phyloP scores from a whole-genome alignment of 2,797 vertebrate genomes.

The Microchirus variegatus region DNA sequence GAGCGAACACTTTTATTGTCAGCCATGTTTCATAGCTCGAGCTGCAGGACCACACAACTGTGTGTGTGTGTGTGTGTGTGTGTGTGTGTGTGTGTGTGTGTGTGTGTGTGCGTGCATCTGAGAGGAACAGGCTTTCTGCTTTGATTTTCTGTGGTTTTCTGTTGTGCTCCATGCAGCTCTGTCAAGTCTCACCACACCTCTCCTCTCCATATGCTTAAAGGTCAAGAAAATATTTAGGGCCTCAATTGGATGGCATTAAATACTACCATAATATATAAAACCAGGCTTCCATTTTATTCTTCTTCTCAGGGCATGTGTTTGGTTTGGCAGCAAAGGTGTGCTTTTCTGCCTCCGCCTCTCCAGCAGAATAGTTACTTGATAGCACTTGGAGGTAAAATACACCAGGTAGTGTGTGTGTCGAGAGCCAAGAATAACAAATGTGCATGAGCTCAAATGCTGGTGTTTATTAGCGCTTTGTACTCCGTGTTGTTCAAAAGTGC shows the following conservation, averaged over 20 bases:
- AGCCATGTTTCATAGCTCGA: conserved; percentile 51
- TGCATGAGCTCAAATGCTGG: conserved; percentile 8
- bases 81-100: conserved; percentile 13
- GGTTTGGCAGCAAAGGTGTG: conserved; percentile 69
- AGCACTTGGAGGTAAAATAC: conserved; percentile 65
- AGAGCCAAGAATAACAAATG: conserved; percentile 64
- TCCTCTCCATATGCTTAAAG: conserved; percentile 57
- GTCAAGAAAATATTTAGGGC: conserved; percentile 68
- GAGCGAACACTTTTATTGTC: conserved; percentile 65
- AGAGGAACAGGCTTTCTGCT: conserved; percentile 21
- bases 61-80: conserved; percentile 21
- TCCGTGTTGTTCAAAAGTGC: conserved; percentile 23
- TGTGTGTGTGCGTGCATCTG: conserved; percentile 18
- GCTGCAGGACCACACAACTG: conserved; percentile 41
- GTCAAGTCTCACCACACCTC: conserved; percentile 46
- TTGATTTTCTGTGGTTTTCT: conserved; percentile 35
- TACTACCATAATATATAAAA: conserved; percentile 74
- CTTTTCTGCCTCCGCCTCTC: conserved; percentile 61
- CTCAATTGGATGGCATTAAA: conserved; percentile 73
- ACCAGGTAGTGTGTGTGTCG: conserved; percentile 26
- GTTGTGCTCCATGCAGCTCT: conserved; percentile 13
- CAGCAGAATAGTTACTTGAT: conserved; percentile 56
- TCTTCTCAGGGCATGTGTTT: conserved; percentile 59
- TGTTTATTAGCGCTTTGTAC: conserved; percentile 6
- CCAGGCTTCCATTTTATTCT: conserved; percentile 60